Evolutionary conservation across 2,888 invertebrate genomes (phyloP).

Genomic region (Temnothorax rugatulus): DNA sequence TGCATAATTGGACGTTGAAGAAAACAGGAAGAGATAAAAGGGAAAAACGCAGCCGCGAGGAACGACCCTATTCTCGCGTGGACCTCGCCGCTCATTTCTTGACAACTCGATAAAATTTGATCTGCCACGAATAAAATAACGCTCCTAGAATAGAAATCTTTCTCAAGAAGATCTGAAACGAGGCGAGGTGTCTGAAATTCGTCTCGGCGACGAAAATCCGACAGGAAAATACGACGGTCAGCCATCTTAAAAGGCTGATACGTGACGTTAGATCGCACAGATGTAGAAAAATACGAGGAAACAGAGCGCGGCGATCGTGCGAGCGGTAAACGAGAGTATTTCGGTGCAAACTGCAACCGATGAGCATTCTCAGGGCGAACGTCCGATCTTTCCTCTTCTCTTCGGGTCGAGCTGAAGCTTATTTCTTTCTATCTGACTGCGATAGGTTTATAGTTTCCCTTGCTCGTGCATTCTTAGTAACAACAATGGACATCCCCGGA

Average conservation of each 20-base stretch:
- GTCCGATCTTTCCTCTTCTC: background rate
- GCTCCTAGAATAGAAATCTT: background rate
- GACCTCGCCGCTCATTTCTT: background rate
- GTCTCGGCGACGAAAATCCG: background rate
- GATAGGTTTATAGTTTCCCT: background rate
- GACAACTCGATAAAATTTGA: background rate
- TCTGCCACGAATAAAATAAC: background rate
- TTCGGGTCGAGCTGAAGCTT: background rate
- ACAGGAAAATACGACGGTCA: background rate
- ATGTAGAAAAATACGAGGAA: conserved; percentile 9
- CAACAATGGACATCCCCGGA: background rate
- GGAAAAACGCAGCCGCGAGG: background rate
- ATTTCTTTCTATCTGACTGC: background rate
- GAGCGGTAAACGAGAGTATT: background rate
- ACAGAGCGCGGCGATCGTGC: background rate
- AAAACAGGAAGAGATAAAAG: background rate
- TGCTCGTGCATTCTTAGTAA: background rate
- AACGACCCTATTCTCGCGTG: background rate
- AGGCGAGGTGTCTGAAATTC: background rate
- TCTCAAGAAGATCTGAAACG: background rate
- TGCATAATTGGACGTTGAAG: background rate
- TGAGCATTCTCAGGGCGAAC: background rate
- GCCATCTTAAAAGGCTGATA: conserved; percentile 17
- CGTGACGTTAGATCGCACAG: background rate
- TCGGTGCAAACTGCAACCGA: background rate